A percentile compares a stretch with the other conserved stretches of the same genome.
Conservation (phyloP, 2,888 invertebrate species). For the Linyphia triangularis region DNA sequence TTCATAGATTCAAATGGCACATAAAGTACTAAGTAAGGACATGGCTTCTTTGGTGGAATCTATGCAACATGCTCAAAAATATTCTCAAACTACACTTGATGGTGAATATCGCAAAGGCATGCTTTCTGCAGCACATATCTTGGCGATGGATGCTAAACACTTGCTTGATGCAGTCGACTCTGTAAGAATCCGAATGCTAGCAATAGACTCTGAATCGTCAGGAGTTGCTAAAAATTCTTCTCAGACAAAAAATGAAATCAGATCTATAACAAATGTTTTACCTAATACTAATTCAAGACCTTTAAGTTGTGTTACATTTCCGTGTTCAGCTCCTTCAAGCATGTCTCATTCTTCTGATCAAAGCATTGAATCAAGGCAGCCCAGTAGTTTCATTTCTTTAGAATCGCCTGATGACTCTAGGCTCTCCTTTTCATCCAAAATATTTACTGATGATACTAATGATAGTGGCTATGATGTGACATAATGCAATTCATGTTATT, state of each 20-base stretch:
- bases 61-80: conserved; percentile 95
- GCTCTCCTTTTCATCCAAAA: conserved; percentile 51
- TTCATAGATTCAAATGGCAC: conserved; percentile 93
- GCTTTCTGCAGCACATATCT: conserved; percentile 95
- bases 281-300: conserved; percentile 32
- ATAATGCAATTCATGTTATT: not conserved
- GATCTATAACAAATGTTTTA: not conserved
- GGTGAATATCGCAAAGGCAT: conserved; percentile 93
- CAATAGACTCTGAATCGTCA: not conserved
- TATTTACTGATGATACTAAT: conserved; percentile 67
- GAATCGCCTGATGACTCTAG: conserved; percentile 58
- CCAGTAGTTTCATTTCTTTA: conserved; percentile 47
- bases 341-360: conserved; percentile 51
- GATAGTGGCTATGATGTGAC: conserved; percentile 74
- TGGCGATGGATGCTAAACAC: conserved; percentile 99
- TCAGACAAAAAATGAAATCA: not conserved
- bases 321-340: conserved; percentile 42
- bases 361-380: conserved; percentile 50
- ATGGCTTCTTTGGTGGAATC: conserved; percentile 96
- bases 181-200: conserved; percentile 83
- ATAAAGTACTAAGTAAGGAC: conserved; percentile 96
- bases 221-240: not conserved
- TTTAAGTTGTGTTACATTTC: conserved; percentile 54
- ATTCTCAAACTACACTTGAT: conserved; percentile 93
- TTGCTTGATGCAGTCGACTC: conserved; percentile 95